Conservation (phyloP, 2,797 vertebrate species). For the Urosaurus nigricauda region DNA sequence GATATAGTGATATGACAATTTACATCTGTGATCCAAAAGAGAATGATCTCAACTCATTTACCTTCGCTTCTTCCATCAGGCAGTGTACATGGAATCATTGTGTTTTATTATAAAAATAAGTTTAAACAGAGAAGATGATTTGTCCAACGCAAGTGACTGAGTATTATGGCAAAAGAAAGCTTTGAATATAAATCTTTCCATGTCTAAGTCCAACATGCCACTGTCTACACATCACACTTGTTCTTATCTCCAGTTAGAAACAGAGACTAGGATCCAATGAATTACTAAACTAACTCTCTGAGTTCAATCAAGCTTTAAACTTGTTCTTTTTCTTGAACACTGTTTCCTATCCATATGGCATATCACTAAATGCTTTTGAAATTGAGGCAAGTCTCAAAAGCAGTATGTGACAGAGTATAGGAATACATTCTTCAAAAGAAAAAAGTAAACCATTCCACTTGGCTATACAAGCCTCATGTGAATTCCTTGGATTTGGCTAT, state of each 20-base stretch:
- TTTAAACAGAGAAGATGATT: background rate
- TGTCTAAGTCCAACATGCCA: background rate
- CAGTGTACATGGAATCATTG: background rate
- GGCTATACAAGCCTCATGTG: background rate
- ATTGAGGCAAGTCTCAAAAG: background rate
- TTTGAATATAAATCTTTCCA: background rate
- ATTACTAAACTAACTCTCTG: background rate
- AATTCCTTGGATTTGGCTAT: background rate
- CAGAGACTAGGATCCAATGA: background rate
- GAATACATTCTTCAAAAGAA: constrained; percentile 1
- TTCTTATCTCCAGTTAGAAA: background rate
- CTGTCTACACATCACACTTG: background rate
- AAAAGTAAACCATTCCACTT: background rate
- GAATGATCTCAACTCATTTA: constrained; percentile 20
- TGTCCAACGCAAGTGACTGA: background rate
- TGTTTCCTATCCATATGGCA: background rate
- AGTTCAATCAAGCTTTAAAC: background rate
- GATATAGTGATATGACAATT: background rate
- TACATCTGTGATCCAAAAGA: background rate
- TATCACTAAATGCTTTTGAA: background rate
- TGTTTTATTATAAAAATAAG: background rate
- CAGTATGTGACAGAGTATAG: background rate
- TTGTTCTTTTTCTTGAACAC: background rate
- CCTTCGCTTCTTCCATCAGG: background rate
- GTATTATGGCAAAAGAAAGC: background rate